Conservation (phyloP, 1,140 invertebrate genomes). For the Dryas iulia region DNA sequence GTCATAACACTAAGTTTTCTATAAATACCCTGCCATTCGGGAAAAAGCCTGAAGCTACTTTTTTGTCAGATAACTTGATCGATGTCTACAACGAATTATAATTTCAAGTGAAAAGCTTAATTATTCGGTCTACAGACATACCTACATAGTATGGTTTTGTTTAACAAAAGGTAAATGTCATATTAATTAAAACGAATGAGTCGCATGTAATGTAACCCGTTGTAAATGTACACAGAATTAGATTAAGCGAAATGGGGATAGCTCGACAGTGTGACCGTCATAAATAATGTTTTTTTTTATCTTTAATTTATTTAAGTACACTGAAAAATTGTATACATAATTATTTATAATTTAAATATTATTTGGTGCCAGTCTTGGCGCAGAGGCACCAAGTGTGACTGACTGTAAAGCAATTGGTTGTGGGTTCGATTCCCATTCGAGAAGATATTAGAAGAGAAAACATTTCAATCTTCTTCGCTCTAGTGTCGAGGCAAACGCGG, state of each 20-base stretch:
- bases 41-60: no score
- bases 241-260: background rate
- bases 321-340: background rate
- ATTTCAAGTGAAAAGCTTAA: background rate
- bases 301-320: background rate
- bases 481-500: no score
- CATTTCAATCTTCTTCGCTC: no score
- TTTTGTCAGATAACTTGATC: background rate
- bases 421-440: no score
- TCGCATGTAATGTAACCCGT: background rate
- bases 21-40: no score
- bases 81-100: background rate
- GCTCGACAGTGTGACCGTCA: background rate
- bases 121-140: background rate
- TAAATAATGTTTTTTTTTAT: background rate
- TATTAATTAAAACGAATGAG: background rate
- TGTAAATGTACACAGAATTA: background rate
- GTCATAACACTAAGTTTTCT: no score
- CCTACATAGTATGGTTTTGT: background rate
- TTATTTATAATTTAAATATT: background rate
- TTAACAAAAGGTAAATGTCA: background rate
- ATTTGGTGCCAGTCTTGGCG: no score
- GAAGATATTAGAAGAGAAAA: no score
- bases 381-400: no score
- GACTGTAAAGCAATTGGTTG: no score